Base-by-base conservation (phyloP, 2,888 invertebrate genomes). In the Trissoscelio sp. region DNA sequence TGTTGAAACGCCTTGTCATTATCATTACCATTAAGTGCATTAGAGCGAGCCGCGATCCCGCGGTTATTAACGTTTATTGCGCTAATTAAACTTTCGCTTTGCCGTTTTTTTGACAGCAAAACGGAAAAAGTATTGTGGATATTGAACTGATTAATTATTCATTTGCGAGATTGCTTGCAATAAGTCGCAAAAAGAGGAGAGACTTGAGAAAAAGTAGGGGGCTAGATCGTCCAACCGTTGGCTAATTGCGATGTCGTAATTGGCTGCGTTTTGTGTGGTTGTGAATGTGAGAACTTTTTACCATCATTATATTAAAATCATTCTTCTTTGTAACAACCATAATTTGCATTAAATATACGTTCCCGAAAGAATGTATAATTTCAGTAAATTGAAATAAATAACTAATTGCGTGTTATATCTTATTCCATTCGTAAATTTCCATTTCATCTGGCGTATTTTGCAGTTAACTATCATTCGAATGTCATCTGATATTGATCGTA, bases 1-100 rank as follows among this genome's bases (percentile, higher is more conserved):
- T 46, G 67, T 60, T 67, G 58, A 66, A 75, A 58, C 39, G 67
- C 53, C 67, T 67, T 67, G 75, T 67, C 75, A 60, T 60, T 60
- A 60, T 74, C 64, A 57, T 74, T 64, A 74, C 9, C 53, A 53
- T 77, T 53, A 58, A 75, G 9, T 37, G 24, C 66, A 44, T 74
- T 48, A 48, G 66, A 55, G 18, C 11, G 37, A 18, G 24, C 37
- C 46, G 12, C 22, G 18, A 24, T 39, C 28, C 28, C 24, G 37
- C 48, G 16, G 48, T 67, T 67, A 75, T 75, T 67, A 51, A n/a
- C 60, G 16, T 60, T 67, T 60, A 60, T 67, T 67, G 66, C 44
- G 46, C 24, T 55, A 69, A 69, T 77, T 77, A 69, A 77, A 44
- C 62, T 77, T 73, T 55, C 55, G 46, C 28, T 16, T 48, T 0